Conservation (phyloP, 1,140 invertebrate species). For the Listronotus oregonensis region DNA sequence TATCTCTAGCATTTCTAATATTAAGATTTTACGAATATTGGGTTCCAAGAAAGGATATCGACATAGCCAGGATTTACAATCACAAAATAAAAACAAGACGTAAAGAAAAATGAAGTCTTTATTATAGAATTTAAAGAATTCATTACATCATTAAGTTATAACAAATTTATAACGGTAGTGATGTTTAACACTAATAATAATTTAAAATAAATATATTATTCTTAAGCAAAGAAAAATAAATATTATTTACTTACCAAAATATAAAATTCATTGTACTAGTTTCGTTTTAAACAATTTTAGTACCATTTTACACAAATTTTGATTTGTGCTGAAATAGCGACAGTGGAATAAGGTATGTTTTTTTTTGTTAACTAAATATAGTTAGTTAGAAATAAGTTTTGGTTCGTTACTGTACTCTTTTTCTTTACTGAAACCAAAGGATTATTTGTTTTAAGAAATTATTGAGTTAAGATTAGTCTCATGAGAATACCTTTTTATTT, state of each 20-base stretch:
- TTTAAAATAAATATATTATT: slow-evolving; percentile 44
- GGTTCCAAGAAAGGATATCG: slow-evolving; percentile 72
- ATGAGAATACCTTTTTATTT: too few species aligned
- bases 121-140: slow-evolving; percentile 3
- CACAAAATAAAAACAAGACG: not conserved
- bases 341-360: not conserved
- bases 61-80: slow-evolving; percentile 63
- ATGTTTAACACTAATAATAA: slow-evolving; percentile 15
- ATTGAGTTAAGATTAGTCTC: too few species aligned
- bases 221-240: slow-evolving; percentile 42
- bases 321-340: not conserved
- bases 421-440: too few species aligned
- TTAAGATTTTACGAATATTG: slow-evolving; percentile 72
- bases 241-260: slow-evolving; percentile 31
- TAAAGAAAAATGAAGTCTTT: slow-evolving; percentile 14
- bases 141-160: slow-evolving; percentile 19
- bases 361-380: too few species aligned
- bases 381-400: too few species aligned
- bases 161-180: slow-evolving; percentile 22
- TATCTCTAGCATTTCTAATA: slow-evolving; percentile 78
- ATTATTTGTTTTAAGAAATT: too few species aligned
- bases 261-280: slow-evolving; percentile 37
- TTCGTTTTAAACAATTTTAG: slow-evolving; percentile 23
- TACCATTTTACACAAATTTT: slow-evolving; percentile 13
- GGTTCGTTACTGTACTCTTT: too few species aligned